These are phyloP conservation scores for Orchesella flavescens DNA, from an alignment of 2,888 invertebrate species.

Conservation along the genomic window DNA sequence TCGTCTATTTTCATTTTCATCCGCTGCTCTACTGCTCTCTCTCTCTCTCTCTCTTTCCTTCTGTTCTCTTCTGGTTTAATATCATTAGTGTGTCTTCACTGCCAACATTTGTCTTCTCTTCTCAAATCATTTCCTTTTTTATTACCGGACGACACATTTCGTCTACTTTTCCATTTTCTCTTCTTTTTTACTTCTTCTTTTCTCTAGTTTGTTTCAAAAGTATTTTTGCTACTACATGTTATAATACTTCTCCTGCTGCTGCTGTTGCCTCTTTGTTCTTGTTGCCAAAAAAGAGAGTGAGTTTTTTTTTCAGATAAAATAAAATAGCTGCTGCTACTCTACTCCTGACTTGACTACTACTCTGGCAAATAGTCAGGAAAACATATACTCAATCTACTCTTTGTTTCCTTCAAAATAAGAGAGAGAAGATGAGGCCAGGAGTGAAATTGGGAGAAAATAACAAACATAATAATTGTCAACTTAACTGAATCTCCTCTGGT, in stretches of 20 bases:
- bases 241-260: conserved; percentile 11
- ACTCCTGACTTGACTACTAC: no score
- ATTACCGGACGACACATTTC: conserved; percentile 59
- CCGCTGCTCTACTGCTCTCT: conserved; percentile 20
- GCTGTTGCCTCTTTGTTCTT: conserved; percentile 20
- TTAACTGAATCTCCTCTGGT: conserved; percentile 11
- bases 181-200: conserved; percentile 12
- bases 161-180: conserved; percentile 32
- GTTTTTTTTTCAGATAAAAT: conserved; percentile 3
- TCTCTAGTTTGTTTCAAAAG: not conserved
- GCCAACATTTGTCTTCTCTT: conserved; percentile 59
- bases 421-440: conserved; percentile 17
- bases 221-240: conserved; percentile 8
- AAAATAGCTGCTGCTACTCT: not conserved
- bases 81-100: conserved; percentile 53
- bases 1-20: no score
- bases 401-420: not conserved
- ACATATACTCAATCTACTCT: not conserved
- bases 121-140: conserved; percentile 57
- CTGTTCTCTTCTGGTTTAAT: conserved; percentile 31
- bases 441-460: conserved; percentile 12
- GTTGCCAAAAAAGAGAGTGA: conserved; percentile 45
- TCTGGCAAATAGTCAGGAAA: conserved; percentile 44
- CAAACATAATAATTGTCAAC: conserved; percentile 46
- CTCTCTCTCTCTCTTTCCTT: conserved; percentile 21